Evolutionary conservation across 2,888 invertebrate genomes (phyloP), one percentile per base, ranked within the genome.

Genomic region (Ligdia adustata): DNA sequence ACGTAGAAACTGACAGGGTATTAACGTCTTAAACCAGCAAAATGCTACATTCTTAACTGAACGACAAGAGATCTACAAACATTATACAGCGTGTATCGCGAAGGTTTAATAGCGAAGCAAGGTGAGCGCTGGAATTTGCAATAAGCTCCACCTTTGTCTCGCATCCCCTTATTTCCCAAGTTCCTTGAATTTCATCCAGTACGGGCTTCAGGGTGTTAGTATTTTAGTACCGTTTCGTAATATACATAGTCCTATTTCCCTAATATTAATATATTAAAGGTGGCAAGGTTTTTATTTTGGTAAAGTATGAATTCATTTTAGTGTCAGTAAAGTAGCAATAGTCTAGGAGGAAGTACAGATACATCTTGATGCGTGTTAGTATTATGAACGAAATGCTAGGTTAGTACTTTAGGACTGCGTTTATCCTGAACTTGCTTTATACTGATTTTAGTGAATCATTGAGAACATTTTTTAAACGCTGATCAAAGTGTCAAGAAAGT

Each of bases 81-180:
- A 70, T 62, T 66, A 69, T 64, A 65, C 62, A 58, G 64, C 54
- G 24, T 64, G 75, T 77, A 80, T 76, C 67, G 75, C 74, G 70
- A 69, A 60, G 63, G 75, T 77, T 79, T 80, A 82, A 82, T 79
- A 82, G 79, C 74, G 63, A 67, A 69, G 72, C 67, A 75, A 85
- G 80, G 83, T 84, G 82, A 80, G 73, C 77, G 69, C 52, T 64
- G 82, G 88, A 88, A 87, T 88, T 82, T 78, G 84, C 87, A 89
- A 89, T 89, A 89, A 87, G 79, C 81, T 69, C 69, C 68, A 80
- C 82, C 84, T 84, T 82, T 82, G 82, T 82, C 81, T 82, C 75
- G 64, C 60, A 62, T 64, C 72, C 75, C 76, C 76, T 78, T 83
- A 81, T 81, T 81, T 79, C 75, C 78, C 69, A 76, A 79, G 80